Conservation (phyloP, 2,113 vertebrate species). For the Coptodon rendalli region DNA sequence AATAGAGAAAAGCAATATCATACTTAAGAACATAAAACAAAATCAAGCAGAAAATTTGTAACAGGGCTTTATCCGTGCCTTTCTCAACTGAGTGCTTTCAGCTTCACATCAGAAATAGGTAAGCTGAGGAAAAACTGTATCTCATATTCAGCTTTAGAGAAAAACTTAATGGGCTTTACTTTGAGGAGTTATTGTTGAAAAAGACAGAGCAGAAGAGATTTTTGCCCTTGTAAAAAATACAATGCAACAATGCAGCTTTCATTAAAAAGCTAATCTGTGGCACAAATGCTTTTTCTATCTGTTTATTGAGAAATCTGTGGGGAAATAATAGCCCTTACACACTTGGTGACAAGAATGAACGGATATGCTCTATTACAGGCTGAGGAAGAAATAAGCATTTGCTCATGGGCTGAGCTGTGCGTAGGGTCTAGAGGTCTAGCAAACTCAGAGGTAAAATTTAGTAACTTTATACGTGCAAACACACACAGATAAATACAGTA, state of each 20-base stretch:
- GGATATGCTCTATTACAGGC: neutral
- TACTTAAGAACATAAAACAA: neutral
- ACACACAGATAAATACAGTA: neutral
- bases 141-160: neutral
- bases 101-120: neutral
- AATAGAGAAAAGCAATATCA: neutral
- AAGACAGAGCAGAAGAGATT: neutral
- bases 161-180: neutral
- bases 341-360: neutral
- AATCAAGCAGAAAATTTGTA: neutral
- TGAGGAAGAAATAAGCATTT: neutral
- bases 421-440: neutral
- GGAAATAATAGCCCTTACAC: neutral
- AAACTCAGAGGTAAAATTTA: neutral
- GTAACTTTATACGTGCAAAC: constrained; percentile 14
- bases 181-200: neutral
- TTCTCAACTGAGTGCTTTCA: neutral
- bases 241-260: neutral
- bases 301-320: neutral
- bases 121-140: neutral
- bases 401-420: neutral
- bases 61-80: neutral
- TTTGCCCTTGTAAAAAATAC: neutral
- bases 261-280: neutral
- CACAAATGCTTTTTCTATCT: neutral